These are phyloP conservation scores for Rachycentron canadum DNA, from an alignment of 2,797 vertebrate species.

Conservation along the genomic window DNA sequence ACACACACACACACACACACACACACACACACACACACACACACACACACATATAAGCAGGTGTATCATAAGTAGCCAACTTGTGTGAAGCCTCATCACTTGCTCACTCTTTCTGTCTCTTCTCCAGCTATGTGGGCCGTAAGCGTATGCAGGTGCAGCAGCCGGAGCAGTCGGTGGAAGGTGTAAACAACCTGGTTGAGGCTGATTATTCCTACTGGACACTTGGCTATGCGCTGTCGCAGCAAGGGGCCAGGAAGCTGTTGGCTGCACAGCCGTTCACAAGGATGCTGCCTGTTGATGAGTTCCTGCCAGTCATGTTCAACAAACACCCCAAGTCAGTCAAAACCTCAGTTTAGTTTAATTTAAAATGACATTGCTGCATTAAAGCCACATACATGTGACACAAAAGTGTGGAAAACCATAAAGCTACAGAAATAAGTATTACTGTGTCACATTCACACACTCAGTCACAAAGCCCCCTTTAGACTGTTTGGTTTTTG, in stretches of 20 bases:
- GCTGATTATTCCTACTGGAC: constrained; percentile 90
- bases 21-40: background rate
- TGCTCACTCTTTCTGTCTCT: background rate
- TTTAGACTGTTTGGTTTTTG: constrained; percentile 23
- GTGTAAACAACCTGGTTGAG: constrained; percentile 85
- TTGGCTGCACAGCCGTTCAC: constrained; percentile 78
- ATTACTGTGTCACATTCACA: constrained; percentile 5
- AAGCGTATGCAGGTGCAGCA: constrained; percentile 88
- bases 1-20: background rate
- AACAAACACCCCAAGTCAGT: constrained; percentile 89
- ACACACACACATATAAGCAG: background rate
- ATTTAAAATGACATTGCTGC: constrained; percentile 13
- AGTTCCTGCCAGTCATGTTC: constrained; percentile 89
- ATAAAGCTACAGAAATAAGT: constrained; percentile 18
- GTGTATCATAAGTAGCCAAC: background rate
- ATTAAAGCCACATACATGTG: background rate
- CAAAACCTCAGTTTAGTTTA: background rate
- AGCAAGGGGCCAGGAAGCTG: constrained; percentile 84
- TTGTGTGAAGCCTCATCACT: background rate
- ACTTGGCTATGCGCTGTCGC: constrained; percentile 85
- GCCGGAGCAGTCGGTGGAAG: constrained; percentile 83
- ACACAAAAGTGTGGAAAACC: constrained; percentile 17
- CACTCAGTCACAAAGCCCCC: constrained; percentile 29
- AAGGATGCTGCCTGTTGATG: constrained; percentile 87
- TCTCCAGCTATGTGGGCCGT: constrained; percentile 84